phyloP scores from a whole-genome alignment of 2,113 vertebrate species.

The Tachuris rubrigastra region DNA sequence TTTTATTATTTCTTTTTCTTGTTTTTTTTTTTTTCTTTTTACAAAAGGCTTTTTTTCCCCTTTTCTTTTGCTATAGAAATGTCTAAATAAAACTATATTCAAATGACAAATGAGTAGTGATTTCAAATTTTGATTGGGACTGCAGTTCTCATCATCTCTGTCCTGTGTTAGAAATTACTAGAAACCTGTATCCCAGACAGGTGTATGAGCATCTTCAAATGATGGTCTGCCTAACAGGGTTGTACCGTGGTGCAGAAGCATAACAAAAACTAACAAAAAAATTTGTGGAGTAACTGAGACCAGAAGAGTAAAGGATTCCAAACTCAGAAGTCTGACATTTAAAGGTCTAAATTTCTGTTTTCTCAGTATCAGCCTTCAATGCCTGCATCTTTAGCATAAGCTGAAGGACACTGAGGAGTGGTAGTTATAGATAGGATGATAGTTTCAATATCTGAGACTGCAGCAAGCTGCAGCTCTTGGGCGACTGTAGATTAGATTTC shows the following conservation, averaged over 20 bases:
- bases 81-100: not conserved
- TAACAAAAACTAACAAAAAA: not conserved
- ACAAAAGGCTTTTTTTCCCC: not conserved
- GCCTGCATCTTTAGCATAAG: not conserved
- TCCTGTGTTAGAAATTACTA: not conserved
- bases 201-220: not conserved
- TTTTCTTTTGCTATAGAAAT: not conserved
- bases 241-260: not conserved
- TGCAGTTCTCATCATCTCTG: not conserved
- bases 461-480: not conserved
- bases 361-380: not conserved
- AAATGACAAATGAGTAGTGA: not conserved
- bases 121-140: not conserved
- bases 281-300: not conserved
- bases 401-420: not conserved
- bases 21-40: not conserved
- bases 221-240: not conserved
- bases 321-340: not conserved
- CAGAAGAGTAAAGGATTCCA: not conserved
- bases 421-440: not conserved
- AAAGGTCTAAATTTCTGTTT: not conserved
- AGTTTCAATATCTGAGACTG: not conserved
- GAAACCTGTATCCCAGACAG: not conserved
- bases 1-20: rapidly evolving
- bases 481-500: not conserved